Conservation (phyloP, 1,140 invertebrate species). For the Branchinecta lynchi region DNA sequence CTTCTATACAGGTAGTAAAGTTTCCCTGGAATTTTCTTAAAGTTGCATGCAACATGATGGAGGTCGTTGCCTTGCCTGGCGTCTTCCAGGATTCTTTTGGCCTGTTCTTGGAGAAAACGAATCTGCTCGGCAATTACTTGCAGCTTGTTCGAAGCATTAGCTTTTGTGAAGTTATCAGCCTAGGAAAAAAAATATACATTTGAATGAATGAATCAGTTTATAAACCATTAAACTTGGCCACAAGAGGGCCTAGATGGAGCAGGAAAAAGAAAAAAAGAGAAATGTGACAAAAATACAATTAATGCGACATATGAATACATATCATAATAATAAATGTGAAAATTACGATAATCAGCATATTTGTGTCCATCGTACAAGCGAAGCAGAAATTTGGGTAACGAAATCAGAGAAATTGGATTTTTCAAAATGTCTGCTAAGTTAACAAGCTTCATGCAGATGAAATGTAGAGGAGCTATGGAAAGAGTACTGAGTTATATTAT, state of each 20-base stretch:
- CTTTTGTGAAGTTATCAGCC: constrained; percentile 44
- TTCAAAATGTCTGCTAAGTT: no score
- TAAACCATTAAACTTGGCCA: constrained; percentile 12
- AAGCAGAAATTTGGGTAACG: no score
- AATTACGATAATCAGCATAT: no score
- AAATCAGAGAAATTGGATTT: no score
- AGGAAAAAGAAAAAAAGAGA: background rate
- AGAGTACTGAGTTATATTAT: no score
- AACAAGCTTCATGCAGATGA: no score
- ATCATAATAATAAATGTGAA: no score
- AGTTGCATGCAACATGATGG: constrained; percentile 52
- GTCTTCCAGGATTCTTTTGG: constrained; percentile 43
- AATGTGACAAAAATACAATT: constrained; percentile 4
- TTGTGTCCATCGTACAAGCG: no score
- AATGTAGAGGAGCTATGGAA: no score
- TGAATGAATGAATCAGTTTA: background rate
- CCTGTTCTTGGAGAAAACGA: constrained; percentile 45
- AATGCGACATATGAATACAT: no score
- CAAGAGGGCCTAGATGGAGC: background rate
- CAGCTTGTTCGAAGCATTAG: constrained; percentile 44
- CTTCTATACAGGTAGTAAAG: constrained; percentile 53
- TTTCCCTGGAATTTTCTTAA: constrained; percentile 49
- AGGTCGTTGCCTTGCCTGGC: constrained; percentile 40
- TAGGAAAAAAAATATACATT: constrained; percentile 25
- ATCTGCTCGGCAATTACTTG: constrained; percentile 52